phyloP scores from a whole-genome alignment of 1,140 invertebrate genomes.

The Listronotus oregonensis region DNA sequence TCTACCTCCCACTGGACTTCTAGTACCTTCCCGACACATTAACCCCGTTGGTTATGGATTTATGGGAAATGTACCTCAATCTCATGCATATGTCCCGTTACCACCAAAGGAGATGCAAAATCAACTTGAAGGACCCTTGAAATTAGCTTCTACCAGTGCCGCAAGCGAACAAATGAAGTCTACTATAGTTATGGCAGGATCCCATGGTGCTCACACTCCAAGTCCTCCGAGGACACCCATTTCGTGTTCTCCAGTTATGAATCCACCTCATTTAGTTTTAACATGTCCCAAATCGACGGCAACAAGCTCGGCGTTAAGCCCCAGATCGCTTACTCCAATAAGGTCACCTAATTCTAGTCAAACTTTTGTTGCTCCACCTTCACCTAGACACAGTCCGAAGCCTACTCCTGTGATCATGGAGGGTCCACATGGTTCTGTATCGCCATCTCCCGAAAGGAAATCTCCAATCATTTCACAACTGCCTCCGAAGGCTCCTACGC shows the following conservation, averaged over 20 bases:
- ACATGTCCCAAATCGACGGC: background rate
- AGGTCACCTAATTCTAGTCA: slow-evolving; percentile 6
- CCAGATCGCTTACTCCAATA: background rate
- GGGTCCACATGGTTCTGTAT: background rate
- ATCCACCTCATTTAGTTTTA: slow-evolving; percentile 18
- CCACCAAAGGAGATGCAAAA: slow-evolving; percentile 26
- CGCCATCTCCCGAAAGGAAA: background rate
- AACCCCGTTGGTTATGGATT: slow-evolving; percentile 27
- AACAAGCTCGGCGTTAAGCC: background rate
- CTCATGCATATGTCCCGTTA: slow-evolving; percentile 14
- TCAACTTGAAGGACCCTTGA: background rate
- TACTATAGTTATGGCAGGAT: slow-evolving; percentile 9
- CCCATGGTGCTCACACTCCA: slow-evolving; percentile 1
- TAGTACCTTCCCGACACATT: slow-evolving; percentile 38
- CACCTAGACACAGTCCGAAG: slow-evolving; percentile 10
- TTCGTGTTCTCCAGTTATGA: slow-evolving; percentile 3
- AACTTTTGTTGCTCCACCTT: slow-evolving; percentile 1
- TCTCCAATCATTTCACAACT: background rate
- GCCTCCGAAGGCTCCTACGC: background rate
- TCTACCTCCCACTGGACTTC: slow-evolving; percentile 31
- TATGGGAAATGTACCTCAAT: slow-evolving; percentile 32
- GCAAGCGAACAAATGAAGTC: background rate
- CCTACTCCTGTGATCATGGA: slow-evolving; percentile 11
- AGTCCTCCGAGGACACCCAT: background rate
- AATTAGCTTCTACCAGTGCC: background rate